phyloP scores from a whole-genome alignment of 2,113 vertebrate genomes.

The Hypomesus transpacificus region DNA sequence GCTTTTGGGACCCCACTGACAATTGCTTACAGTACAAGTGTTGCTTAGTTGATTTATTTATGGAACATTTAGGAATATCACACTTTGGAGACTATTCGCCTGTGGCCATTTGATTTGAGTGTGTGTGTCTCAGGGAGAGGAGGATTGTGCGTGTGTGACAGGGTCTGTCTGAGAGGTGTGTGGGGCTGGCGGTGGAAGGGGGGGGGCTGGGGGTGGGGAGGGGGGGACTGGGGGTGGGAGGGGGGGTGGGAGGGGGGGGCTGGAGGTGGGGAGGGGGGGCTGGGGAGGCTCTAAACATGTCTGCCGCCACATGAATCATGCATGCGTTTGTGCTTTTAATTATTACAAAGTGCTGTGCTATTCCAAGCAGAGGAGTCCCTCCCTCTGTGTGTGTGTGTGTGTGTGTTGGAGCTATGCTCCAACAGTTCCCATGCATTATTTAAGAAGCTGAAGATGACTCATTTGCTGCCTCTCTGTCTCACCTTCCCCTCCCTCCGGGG shows the following conservation, averaged over 20 bases:
- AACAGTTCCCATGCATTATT: slow-evolving; percentile 71
- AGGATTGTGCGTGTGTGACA: slow-evolving; percentile 4
- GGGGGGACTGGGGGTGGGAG: neutral
- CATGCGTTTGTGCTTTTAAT: slow-evolving; percentile 65
- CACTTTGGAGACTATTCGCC: slow-evolving; percentile 27
- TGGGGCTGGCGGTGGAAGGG: neutral
- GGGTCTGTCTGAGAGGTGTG: slow-evolving; percentile 7
- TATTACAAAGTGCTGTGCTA: slow-evolving; percentile 63
- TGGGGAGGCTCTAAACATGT: slow-evolving; percentile 40
- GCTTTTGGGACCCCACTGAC: no score
- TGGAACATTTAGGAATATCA: slow-evolving; percentile 43
- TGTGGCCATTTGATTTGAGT: slow-evolving; percentile 20
- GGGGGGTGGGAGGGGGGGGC: neutral
- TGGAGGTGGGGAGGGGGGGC: slow-evolving; percentile 14
- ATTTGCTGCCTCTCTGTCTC: slow-evolving; percentile 59
- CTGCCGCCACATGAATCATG: slow-evolving; percentile 49
- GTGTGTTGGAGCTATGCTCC: slow-evolving; percentile 37
- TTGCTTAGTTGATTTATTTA: slow-evolving; percentile 51
- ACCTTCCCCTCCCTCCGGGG: slow-evolving; percentile 44
- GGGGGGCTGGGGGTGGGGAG: slow-evolving; percentile 6
- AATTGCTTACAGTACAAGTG: slow-evolving; percentile 31
- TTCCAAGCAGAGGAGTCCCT: slow-evolving; percentile 32
- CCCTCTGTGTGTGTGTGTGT: neutral
- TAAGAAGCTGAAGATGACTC: slow-evolving; percentile 57
- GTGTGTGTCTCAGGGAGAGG: slow-evolving; percentile 1